Evolutionary conservation across 1,140 invertebrate genomes (phyloP).

Genomic region (Drosophila tani): DNA sequence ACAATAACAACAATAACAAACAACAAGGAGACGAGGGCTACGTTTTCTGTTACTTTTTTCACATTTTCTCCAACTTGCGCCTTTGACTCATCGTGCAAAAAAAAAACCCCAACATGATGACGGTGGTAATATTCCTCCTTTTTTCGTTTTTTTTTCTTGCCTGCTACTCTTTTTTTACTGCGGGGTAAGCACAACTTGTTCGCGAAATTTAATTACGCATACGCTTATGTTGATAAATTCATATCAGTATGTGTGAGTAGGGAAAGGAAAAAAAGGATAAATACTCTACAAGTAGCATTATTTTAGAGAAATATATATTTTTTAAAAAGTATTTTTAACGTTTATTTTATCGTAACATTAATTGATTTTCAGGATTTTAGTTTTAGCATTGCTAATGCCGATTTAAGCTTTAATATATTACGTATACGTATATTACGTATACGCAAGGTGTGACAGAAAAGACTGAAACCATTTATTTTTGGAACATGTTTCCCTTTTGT

Average conservation of each 20-base stretch:
- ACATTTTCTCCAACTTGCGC: slow-evolving; percentile 18
- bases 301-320: not conserved
- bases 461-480: too few species aligned
- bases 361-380: too few species aligned
- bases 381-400: too few species aligned
- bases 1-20: slow-evolving; percentile 65
- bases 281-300: slow-evolving; percentile 3
- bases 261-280: not conserved
- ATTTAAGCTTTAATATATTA: not conserved
- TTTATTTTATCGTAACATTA: too few species aligned
- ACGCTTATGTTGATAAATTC: slow-evolving; percentile 37
- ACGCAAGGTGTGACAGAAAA: not conserved
- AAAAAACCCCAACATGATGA: slow-evolving; percentile 36
- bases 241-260: too few species aligned
- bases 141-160: not conserved
- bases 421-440: slow-evolving; percentile 12
- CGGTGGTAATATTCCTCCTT: slow-evolving; percentile 26
- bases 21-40: slow-evolving; percentile 16
- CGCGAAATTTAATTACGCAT: slow-evolving; percentile 50
- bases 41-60: slow-evolving; percentile 1
- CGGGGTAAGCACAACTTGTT: slow-evolving; percentile 41
- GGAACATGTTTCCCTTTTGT: too few species aligned
- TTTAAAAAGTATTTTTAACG: not conserved
- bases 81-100: slow-evolving; percentile 49
- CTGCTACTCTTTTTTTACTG: slow-evolving; percentile 18